Evolutionary conservation across 2,888 invertebrate species (phyloP).

Genomic region (Carcina quercana): DNA sequence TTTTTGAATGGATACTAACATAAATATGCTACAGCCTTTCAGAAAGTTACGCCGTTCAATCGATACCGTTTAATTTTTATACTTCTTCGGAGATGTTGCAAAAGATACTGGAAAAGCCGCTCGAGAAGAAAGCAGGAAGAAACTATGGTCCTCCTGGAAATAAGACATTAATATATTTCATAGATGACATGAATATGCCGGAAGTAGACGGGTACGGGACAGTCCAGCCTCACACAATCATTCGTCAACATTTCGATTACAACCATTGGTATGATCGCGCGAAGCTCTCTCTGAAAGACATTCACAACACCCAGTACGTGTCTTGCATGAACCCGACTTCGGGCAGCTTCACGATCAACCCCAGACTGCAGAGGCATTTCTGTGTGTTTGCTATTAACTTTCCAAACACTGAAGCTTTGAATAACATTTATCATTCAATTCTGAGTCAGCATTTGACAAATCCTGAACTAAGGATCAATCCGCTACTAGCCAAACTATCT

Average conservation of each 20-base stretch:
- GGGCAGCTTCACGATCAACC: conserved; percentile 97
- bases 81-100: conserved; percentile 96
- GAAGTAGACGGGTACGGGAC: conserved; percentile 93
- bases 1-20: too few species aligned
- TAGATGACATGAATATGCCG: conserved; percentile 99
- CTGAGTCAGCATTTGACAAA: conserved; percentile 89
- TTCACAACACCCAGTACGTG: conserved; percentile 97
- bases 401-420: conserved; percentile 87
- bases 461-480: conserved; percentile 85
- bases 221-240: conserved; percentile 96
- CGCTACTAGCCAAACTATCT: conserved; percentile 79
- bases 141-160: conserved; percentile 97
- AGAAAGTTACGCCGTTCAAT: conserved; percentile 91
- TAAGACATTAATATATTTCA: conserved; percentile 94
- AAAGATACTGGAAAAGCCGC: conserved; percentile 92
- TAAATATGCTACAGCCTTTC: conserved; percentile 69
- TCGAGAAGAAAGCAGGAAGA: conserved; percentile 96
- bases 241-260: conserved; percentile 96
- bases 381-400: conserved; percentile 90
- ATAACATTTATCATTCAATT: conserved; percentile 92
- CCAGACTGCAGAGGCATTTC: conserved; percentile 92
- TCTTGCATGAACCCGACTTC: conserved; percentile 99
- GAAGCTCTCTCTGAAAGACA: conserved; percentile 92
- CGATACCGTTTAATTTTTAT: conserved; percentile 97
- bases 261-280: conserved; percentile 93